These are phyloP conservation scores for Leptatherina wallacei DNA, from an alignment of 2,797 vertebrate species.

Conservation along the genomic window DNA sequence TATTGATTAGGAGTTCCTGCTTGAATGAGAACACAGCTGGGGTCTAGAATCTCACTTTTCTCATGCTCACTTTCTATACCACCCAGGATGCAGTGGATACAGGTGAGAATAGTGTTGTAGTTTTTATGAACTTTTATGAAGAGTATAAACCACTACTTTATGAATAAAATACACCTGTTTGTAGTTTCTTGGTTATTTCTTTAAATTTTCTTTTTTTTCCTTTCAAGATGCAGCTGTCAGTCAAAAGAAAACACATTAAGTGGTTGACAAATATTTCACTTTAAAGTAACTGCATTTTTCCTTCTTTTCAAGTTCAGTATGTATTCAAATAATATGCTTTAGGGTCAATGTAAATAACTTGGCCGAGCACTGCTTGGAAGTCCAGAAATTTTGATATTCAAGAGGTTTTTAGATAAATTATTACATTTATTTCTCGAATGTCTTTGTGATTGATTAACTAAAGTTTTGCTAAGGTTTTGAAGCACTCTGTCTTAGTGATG, in stretches of 20 bases:
- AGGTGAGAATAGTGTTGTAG: neutral
- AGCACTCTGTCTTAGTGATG: too few relatives aligned
- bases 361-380: too few relatives aligned
- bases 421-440: too few relatives aligned
- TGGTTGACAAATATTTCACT: neutral
- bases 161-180: neutral
- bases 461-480: too few relatives aligned
- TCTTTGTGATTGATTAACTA: too few relatives aligned
- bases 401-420: too few relatives aligned
- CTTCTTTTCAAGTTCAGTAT: neutral
- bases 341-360: neutral
- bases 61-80: constrained; percentile 46
- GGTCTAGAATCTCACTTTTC: constrained; percentile 57
- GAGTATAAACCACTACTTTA: neutral
- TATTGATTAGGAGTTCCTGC: constrained; percentile 66
- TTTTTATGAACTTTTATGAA: neutral
- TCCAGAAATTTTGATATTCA: too few relatives aligned
- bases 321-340: neutral
- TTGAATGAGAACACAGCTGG: constrained; percentile 64
- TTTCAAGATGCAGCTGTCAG: neutral
- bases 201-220: neutral
- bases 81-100: constrained; percentile 9
- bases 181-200: neutral
- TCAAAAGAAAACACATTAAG: neutral
- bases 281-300: neutral